Evolutionary conservation across 2,888 invertebrate species (phyloP), one percentile per base, ranked within the genome.

Genomic region (Autographa gamma): DNA sequence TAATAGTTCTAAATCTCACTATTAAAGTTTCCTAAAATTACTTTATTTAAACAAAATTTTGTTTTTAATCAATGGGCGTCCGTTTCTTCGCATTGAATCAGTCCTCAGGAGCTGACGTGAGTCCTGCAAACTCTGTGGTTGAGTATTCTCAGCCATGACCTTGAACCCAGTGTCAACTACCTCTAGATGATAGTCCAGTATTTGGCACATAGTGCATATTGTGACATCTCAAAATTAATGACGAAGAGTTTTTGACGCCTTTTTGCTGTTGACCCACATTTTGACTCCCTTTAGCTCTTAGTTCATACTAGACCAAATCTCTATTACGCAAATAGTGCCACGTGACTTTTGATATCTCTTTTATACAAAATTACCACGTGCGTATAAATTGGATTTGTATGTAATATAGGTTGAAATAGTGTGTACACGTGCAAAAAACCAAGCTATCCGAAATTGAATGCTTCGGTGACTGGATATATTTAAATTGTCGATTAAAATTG

Each of bases 71-170:
- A 5, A 13, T 72, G 88, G 94, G 89, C 89, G 95, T 95, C 95
- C 94, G 91, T 93, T 88, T 93, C 95, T 94, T 88, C 94, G 90
- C 91, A 91, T 92, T 86, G 60, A 92, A 86, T 91, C 93, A 94
- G 95, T 90, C 0, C 2, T 32, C 64, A 77, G 91, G 93, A 92
- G 89, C 95, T 94, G 92, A 91, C 69, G 73, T 76, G 77, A 92
- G 7, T 93, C 91, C 89, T 80, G 76, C 31, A 16, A 62, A 72
- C 62, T 69, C 62, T 54, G 34, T 54, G 66, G 63, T 63, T 63
- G 69, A 60, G 71, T 72, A 71, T 74, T 73, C 72, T 73, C 65
- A 61, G 81, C 58, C n/a, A 13, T 38, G 80, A 84, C 79, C 82
- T 86, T 84, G 79, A 83, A 56, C 66, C 90, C 90, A 91, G 90